Evolutionary conservation across 2,797 vertebrate species (phyloP).

Genomic region (Philypnodon macrostomus): DNA sequence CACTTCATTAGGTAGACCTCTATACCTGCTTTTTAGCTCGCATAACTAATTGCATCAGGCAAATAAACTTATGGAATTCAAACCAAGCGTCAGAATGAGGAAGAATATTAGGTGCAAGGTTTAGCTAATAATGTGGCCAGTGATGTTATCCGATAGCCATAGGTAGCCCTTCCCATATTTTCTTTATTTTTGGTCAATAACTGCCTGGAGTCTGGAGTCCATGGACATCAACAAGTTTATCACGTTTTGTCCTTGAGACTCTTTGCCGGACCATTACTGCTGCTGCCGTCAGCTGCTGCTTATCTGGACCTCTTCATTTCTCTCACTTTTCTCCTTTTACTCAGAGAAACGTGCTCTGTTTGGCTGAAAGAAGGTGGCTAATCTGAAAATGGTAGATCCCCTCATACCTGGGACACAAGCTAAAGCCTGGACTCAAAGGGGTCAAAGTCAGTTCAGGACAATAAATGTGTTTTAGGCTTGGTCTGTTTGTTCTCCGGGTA

Average conservation of each 20-base stretch:
- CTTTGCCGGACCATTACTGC: slow-evolving; percentile 12
- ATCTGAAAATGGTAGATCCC: slow-evolving; percentile 5
- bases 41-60: too few relatives aligned
- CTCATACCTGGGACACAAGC: neutral
- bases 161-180: neutral
- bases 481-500: slow-evolving; percentile 1
- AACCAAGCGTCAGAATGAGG: too few relatives aligned
- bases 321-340: slow-evolving; percentile 7
- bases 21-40: too few relatives aligned
- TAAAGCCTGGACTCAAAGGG: neutral
- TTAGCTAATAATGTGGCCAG: too few relatives aligned
- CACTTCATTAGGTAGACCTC: too few relatives aligned
- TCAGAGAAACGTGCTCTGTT: neutral
- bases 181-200: neutral
- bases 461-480: slow-evolving; percentile 1
- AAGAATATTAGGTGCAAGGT: too few relatives aligned
- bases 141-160: neutral
- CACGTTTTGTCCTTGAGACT: slow-evolving; percentile 11
- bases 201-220: slow-evolving; percentile 8
- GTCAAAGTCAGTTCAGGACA: neutral
- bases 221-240: slow-evolving; percentile 10
- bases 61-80: too few relatives aligned
- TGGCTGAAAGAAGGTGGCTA: neutral
- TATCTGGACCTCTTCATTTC: slow-evolving; percentile 4
- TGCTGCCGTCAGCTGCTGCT: neutral